phyloP scores from a whole-genome alignment of 2,797 vertebrate species.

The Danionella dracula region DNA sequence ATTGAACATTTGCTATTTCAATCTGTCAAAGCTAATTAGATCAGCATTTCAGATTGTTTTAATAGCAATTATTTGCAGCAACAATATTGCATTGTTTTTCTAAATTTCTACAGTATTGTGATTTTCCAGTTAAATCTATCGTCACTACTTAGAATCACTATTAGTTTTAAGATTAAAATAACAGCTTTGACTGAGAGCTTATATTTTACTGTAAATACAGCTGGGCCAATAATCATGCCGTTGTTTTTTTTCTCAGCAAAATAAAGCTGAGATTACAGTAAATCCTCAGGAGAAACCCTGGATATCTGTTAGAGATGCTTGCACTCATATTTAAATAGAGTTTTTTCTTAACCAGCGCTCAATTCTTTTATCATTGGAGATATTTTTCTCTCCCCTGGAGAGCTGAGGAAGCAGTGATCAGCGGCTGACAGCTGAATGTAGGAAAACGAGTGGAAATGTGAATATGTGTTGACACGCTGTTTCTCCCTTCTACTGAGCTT shows the following conservation, averaged over 20 bases:
- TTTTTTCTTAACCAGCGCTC: neutral
- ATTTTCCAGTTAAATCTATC: no score
- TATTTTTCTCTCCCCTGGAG: neutral
- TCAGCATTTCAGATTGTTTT: no score
- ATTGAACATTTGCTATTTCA: no score
- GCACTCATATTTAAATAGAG: neutral
- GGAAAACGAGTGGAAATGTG: neutral
- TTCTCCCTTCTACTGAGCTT: neutral
- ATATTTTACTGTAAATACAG: neutral
- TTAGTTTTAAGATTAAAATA: no score
- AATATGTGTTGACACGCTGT: conserved; percentile 10
- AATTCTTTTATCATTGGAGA: neutral
- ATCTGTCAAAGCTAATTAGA: no score
- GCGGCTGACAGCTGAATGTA: neutral
- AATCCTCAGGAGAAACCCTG: no score
- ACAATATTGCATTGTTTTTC: no score
- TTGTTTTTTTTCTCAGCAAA: neutral
- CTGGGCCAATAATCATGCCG: neutral
- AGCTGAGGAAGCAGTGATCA: conserved; percentile 14
- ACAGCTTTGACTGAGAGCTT: neutral
- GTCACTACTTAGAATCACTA: no score
- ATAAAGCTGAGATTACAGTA: no score
- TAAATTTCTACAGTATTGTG: no score
- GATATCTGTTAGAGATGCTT: conserved; percentile 7
- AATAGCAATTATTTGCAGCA: no score